phyloP scores from a whole-genome alignment of 1,140 invertebrate genomes.

The Eueides isabella region DNA sequence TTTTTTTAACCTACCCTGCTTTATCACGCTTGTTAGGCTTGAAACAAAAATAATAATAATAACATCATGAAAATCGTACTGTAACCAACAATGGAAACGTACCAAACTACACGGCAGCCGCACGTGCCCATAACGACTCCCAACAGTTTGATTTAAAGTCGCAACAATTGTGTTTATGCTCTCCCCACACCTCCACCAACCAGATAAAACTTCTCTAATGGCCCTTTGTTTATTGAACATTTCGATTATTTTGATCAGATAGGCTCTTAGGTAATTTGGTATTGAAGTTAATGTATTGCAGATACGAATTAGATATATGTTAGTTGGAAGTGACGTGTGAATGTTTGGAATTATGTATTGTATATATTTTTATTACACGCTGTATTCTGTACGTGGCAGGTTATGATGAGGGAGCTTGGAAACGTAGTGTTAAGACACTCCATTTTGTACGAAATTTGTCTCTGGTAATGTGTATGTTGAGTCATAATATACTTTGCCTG shows the following conservation, averaged over 20 bases:
- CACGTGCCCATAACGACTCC: constrained; percentile 73
- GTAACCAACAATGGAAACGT: constrained; percentile 30
- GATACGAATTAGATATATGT: not conserved
- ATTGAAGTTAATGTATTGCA: not conserved
- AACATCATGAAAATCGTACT: constrained; percentile 26
- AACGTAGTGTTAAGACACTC: no score
- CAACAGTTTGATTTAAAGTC: constrained; percentile 78
- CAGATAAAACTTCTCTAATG: constrained; percentile 48
- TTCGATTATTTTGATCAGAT: constrained; percentile 29
- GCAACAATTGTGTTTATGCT: constrained; percentile 76
- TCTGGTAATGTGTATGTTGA: no score
- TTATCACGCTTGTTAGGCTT: no score
- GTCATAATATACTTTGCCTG: no score
- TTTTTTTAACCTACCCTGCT: no score
- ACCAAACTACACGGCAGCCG: constrained; percentile 44
- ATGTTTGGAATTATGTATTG: not conserved
- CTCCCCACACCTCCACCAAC: constrained; percentile 27
- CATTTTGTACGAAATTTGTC: no score
- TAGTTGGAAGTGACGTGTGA: not conserved
- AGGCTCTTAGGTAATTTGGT: not conserved
- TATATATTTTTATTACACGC: no score
- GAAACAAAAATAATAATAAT: no score
- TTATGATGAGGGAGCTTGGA: no score
- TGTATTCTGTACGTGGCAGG: no score
- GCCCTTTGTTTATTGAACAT: constrained; percentile 43